A percentile compares a stretch with the other conserved stretches of the same genome.
phyloP scores from a whole-genome alignment of 2,113 vertebrate genomes.

The Lagenorhynchus albirostris region DNA sequence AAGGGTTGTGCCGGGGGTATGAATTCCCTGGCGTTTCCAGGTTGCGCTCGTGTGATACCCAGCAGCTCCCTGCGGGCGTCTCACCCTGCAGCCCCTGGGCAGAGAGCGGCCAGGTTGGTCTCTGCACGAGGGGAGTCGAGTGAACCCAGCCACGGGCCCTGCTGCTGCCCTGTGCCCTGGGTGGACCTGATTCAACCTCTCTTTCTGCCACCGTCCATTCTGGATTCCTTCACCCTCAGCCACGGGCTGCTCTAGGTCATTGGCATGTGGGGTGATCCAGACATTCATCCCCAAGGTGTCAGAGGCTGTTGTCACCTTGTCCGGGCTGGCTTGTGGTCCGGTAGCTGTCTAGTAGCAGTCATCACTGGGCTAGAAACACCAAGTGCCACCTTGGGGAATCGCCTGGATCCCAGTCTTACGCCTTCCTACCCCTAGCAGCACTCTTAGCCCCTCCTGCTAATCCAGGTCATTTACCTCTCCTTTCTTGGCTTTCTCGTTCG shows the following conservation, averaged over 20 bases:
- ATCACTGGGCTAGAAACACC: background rate
- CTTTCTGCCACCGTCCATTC: too few species aligned
- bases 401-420: background rate
- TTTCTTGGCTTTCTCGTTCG: background rate
- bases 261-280: too few species aligned
- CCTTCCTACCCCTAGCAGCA: too few species aligned
- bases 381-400: accelerated
- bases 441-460: background rate
- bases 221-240: too few species aligned
- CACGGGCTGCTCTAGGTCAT: too few species aligned
- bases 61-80: background rate
- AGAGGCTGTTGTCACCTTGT: background rate
- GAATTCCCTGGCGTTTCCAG: background rate
- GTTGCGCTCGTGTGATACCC: background rate
- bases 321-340: background rate
- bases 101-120: background rate
- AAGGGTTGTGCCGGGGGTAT: accelerated
- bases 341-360: background rate
- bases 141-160: background rate
- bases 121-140: background rate
- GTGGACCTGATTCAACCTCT: too few species aligned
- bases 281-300: too few species aligned
- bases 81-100: background rate
- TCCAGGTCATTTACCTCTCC: background rate
- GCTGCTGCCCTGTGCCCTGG: background rate